Evolutionary conservation across 2,113 vertebrate genomes (phyloP), one percentile per base, ranked within the genome.

Genomic region (Atherinomorus stipes): DNA sequence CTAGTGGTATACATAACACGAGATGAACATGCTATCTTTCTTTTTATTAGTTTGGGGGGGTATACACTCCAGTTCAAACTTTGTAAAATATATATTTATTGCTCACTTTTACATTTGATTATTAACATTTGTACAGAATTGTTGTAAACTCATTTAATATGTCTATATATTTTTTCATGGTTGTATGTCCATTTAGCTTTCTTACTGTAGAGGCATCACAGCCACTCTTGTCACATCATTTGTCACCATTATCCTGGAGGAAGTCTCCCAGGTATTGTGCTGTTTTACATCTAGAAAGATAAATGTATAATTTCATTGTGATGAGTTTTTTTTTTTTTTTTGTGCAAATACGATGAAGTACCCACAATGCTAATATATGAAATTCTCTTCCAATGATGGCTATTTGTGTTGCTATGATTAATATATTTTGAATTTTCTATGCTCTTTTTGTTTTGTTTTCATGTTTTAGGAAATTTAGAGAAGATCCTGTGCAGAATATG

Each of bases 401-500:
- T 34, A 15, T 19, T 37, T 22, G 25, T 10, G 8, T 2, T 45
- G 15, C 47, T 31, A 16, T n/a, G 2, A 34, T 38, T 47, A n/a
- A 38, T 25, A 25, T 31, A 3, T 12, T 16, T 25, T 11, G 10
- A 57, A 51, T 38, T 73, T 25, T 58, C 18, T 16, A 28, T 11
- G 16, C 2, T 10, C 11, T 2, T 44, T 53, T 58, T 21, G 2
- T 47, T 7, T n/a, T 18, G 2, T 47, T 74, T 11, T 73, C 61
- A 57, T 57, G 2, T 59, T 72, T 52, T 62, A 94, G 93, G 93
- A 93, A 83, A 87, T 91, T 73, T 86, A 89, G 84, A 89, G 84
- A 92, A 82, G 76, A 88, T 82, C 87, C 64, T 70, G 81, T 90
- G 74, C 90, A 91, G 89, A 94, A 91, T 93, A 96, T 96, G 95